Evolutionary conservation across 2,797 vertebrate species (phyloP).

Genomic region (Cynopterus sphinx): DNA sequence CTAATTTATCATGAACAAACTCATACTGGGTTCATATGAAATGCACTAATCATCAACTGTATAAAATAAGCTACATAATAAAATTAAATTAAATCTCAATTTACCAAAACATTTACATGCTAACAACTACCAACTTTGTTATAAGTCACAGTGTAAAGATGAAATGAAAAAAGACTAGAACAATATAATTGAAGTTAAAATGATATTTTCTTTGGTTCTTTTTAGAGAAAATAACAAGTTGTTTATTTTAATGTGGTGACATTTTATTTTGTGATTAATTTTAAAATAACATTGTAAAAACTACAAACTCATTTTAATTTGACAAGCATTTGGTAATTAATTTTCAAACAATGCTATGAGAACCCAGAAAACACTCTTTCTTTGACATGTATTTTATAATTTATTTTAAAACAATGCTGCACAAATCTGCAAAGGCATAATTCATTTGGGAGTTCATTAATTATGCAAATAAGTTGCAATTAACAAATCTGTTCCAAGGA

Average conservation of each 20-base stretch:
- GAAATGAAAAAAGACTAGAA: conserved; percentile 68
- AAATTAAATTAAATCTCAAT: conserved; percentile 85
- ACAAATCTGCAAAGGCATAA: conserved; percentile 94
- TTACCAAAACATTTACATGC: conserved; percentile 82
- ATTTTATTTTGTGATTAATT: conserved; percentile 90
- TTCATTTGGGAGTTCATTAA: conserved; percentile 96
- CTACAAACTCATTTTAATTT: conserved; percentile 89
- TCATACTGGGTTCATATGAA: conserved; percentile 53
- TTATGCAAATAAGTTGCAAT: conserved; percentile 96
- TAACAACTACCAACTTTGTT: conserved; percentile 78
- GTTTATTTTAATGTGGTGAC: conserved; percentile 82
- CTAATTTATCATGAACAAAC: conserved; percentile 75
- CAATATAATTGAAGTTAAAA: conserved; percentile 76
- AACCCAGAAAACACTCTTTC: conserved; percentile 87
- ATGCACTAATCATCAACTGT: conserved; percentile 81
- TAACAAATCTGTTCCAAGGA: conserved; percentile 95
- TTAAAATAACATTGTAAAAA: conserved; percentile 87
- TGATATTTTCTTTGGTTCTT: conserved; percentile 73
- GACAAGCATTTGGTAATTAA: conserved; percentile 90
- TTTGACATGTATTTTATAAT: conserved; percentile 94
- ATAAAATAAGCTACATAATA: conserved; percentile 76
- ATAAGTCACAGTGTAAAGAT: conserved; percentile 72
- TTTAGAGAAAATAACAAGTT: conserved; percentile 72
- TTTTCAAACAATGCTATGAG: conserved; percentile 88
- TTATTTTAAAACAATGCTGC: conserved; percentile 93